These are phyloP conservation scores for Nothocercus julius DNA, from an alignment of 2,113 vertebrate genomes.

Conservation along the genomic window DNA sequence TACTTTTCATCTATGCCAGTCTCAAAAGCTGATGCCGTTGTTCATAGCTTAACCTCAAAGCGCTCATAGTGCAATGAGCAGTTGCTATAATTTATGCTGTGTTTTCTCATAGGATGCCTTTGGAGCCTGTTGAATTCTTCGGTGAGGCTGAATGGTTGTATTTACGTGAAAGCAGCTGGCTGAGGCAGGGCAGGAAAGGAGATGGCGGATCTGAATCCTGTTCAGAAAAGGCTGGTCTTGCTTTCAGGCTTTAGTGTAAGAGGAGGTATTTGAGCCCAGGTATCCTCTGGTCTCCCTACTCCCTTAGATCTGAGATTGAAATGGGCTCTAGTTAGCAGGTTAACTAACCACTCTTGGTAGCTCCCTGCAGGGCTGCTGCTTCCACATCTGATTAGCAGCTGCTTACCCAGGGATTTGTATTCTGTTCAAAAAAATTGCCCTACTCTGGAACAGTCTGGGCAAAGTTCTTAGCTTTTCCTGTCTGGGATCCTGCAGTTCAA, in stretches of 20 bases:
- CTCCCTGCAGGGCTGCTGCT: background rate
- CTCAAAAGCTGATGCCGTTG: background rate
- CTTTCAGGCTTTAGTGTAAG: background rate
- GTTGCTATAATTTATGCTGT: background rate
- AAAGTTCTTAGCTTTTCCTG: background rate
- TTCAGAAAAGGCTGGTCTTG: background rate
- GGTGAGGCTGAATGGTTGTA: background rate
- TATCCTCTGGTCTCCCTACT: background rate
- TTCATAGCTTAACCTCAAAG: background rate
- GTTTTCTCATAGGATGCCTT: background rate
- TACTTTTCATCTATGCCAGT: background rate
- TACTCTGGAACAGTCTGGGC: no score
- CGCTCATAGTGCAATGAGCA: background rate
- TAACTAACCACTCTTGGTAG: background rate
- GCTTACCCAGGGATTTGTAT: background rate
- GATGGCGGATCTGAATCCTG: background rate
- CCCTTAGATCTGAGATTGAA: background rate
- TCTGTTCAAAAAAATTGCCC: background rate
- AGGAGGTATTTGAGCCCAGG: background rate
- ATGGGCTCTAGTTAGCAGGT: background rate
- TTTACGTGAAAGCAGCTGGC: background rate
- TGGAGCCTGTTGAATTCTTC: conserved; percentile 2
- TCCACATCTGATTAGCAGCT: background rate
- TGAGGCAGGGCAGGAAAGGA: background rate
- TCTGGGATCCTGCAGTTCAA: background rate